Conservation (phyloP, 2,888 invertebrate species). For the Autographa pulchrina region DNA sequence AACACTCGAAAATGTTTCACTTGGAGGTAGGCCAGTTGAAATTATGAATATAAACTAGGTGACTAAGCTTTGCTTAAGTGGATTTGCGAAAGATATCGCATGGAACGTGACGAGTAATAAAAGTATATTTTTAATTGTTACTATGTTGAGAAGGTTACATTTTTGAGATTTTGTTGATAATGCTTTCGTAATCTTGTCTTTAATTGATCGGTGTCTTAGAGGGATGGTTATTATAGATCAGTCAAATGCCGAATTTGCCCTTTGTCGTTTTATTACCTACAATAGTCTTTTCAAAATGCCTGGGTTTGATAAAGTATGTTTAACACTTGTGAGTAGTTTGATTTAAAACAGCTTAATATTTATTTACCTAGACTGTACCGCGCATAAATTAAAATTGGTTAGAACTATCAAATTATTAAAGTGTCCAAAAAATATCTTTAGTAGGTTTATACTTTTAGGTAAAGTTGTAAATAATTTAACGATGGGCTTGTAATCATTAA, state of each 20-base stretch:
- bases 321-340: too few species aligned
- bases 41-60: slow-evolving; percentile 10
- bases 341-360: too few species aligned
- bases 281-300: too few species aligned
- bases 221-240: too few species aligned
- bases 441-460: neutral
- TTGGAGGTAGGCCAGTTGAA: slow-evolving; percentile 16
- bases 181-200: neutral
- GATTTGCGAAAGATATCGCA: slow-evolving; percentile 33
- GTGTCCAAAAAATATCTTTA: neutral
- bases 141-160: neutral
- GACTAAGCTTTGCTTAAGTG: slow-evolving; percentile 10
- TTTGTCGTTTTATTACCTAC: too few species aligned
- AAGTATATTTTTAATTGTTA: slow-evolving; percentile 11
- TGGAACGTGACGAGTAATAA: slow-evolving; percentile 36
- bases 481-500: neutral
- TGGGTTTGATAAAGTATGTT: too few species aligned
- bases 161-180: slow-evolving; percentile 14
- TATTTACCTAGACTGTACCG: too few species aligned
- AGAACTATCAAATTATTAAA: neutral
- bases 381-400: neutral
- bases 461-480: neutral
- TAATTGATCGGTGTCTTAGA: neutral
- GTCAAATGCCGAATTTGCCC: too few species aligned
- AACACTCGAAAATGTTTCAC: slow-evolving; percentile 24